Evolutionary conservation across 2,797 vertebrate genomes (phyloP), one percentile per base, ranked within the genome.

Genomic region (Acanthopagrus latus): DNA sequence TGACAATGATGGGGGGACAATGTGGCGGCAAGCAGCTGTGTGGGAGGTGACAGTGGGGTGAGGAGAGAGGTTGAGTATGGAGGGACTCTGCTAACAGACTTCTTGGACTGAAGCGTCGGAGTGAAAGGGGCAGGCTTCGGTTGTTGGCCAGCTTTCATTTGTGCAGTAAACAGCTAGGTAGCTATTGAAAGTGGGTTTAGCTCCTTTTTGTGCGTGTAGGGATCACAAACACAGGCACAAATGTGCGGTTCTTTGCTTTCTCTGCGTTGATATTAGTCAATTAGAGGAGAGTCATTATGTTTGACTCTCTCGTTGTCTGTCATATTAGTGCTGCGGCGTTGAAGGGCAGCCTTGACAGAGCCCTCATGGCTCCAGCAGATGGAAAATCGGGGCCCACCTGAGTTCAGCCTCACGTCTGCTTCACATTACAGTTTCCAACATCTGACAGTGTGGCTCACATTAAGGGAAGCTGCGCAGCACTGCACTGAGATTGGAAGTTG

Each of bases 381-480:
- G 81, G 59, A 63, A 75, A 33, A 33, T 33, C 33, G 9, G 20
- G 81, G 81, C 85, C 89, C 92, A 94, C 92, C 94, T 94, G 92
- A 91, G 84, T 58, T 57, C 76, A 83, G 74, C 86, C 74, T 87
- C 86, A 82, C 66, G 63, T 89, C 92, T 92, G 94, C 70, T 91
- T 84, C 81, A 59, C 80, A 90, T 93, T 94, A 93, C 63, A 43
- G 51, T 83, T 71, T 58, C 65, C 75, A 64, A 72, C 74, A 23
- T 87, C 81, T 81, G 84, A 85, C 88, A 95, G 94, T 91, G 90
- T 94, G 94, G 93, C 91, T 94, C 87, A 82, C 87, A 90, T 95
- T 94, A 93, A 82, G 71, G 62, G 81, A 86, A 82, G 86, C 80
- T 78, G 82, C 80, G 69, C 83, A 50, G 70, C 64, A 29, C 63